phyloP scores from a whole-genome alignment of 2,797 vertebrate genomes.

The Propithecus deckenii region DNA sequence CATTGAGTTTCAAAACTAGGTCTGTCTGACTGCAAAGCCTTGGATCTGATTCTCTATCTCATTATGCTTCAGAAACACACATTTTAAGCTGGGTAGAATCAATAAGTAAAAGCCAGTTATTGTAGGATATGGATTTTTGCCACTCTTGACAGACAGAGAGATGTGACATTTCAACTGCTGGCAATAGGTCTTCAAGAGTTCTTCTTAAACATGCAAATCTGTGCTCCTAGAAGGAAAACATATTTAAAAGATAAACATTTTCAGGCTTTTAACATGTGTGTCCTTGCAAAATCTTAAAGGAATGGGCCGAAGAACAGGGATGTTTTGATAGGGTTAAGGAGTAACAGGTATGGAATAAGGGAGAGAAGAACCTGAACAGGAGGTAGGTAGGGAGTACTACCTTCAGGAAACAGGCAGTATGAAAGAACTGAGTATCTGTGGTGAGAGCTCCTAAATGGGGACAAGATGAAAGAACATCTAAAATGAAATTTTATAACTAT shows the following conservation, averaged over 20 bases:
- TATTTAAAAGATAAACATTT: constrained; percentile 55
- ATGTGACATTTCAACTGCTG: constrained; percentile 71
- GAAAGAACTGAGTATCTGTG: background rate
- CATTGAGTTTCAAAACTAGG: constrained; percentile 43
- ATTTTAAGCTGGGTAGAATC: constrained; percentile 63
- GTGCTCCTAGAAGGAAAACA: constrained; percentile 40
- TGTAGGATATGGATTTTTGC: constrained; percentile 72
- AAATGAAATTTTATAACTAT: background rate
- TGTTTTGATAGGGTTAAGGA: constrained; percentile 1
- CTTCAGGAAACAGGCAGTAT: background rate
- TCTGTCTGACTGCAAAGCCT: constrained; percentile 23
- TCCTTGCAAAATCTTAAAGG: constrained; percentile 55
- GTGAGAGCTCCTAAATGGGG: background rate
- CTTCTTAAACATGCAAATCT: constrained; percentile 66
- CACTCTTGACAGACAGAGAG: constrained; percentile 72
- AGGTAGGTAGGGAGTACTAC: background rate
- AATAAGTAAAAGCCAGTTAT: constrained; percentile 63
- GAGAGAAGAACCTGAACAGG: background rate
- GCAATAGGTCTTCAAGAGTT: constrained; percentile 66
- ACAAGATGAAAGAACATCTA: background rate
- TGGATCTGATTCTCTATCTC: constrained; percentile 51
- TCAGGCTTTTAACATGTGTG: constrained; percentile 16
- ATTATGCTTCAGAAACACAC: constrained; percentile 66
- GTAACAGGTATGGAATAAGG: background rate
- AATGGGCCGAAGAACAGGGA: background rate